phyloP scores from a whole-genome alignment of 2,113 vertebrate species.

The Syngnathus scovelli region DNA sequence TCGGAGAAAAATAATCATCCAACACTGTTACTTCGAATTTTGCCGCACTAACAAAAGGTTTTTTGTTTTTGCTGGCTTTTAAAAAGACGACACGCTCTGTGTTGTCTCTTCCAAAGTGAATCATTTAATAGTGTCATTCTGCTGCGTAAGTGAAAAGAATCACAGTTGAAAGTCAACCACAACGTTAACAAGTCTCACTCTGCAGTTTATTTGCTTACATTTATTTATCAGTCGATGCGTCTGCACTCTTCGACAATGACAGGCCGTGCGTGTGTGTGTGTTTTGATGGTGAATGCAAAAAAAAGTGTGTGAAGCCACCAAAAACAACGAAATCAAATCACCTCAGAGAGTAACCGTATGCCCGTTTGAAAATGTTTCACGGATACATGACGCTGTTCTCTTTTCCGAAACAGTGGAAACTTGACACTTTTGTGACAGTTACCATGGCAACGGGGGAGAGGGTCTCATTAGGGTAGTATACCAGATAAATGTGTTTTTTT shows the following conservation, averaged over 20 bases:
- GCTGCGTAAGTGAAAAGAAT: slow-evolving; percentile 14
- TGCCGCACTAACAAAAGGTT: neutral
- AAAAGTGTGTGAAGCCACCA: slow-evolving; percentile 59
- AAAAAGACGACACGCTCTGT: slow-evolving; percentile 2
- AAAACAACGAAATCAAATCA: slow-evolving; percentile 57
- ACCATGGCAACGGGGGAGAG: slow-evolving; percentile 71
- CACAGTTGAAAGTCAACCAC: slow-evolving; percentile 22
- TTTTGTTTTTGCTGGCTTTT: neutral
- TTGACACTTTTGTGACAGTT: slow-evolving; percentile 78
- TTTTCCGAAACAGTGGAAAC: slow-evolving; percentile 67
- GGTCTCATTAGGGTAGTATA: slow-evolving; percentile 69
- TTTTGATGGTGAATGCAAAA: slow-evolving; percentile 52
- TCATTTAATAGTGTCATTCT: slow-evolving; percentile 17
- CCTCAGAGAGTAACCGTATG: slow-evolving; percentile 58
- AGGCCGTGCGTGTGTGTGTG: slow-evolving; percentile 19
- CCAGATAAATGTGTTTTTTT: slow-evolving; percentile 53
- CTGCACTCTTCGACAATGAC: slow-evolving; percentile 45
- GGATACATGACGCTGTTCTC: slow-evolving; percentile 61
- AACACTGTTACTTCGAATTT: neutral
- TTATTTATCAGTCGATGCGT: slow-evolving; percentile 51
- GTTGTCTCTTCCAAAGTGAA: slow-evolving; percentile 10
- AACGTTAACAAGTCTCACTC: slow-evolving; percentile 35
- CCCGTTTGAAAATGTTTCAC: slow-evolving; percentile 68
- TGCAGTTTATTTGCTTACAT: slow-evolving; percentile 46
- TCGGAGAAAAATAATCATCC: neutral